Conservation (phyloP, 2,888 invertebrate genomes). For the Scaptomyza tumidula region DNA sequence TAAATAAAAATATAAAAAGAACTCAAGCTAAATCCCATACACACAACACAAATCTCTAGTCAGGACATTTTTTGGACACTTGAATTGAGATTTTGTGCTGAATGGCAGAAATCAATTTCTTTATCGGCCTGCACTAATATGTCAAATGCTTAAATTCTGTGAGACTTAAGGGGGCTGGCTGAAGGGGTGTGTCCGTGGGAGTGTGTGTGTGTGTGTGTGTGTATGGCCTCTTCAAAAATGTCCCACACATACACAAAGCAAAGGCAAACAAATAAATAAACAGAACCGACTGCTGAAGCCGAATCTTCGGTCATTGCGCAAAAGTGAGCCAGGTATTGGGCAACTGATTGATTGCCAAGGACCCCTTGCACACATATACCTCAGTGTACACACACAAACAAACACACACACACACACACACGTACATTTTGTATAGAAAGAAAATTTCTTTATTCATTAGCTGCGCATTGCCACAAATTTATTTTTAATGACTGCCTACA, state of each 20-base stretch:
- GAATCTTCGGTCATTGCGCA: conserved; percentile 46
- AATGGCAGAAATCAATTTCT: conserved; percentile 76
- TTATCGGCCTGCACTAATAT: conserved; percentile 74
- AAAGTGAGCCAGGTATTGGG: conserved; percentile 48
- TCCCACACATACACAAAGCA: conserved; percentile 25
- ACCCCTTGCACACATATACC: conserved; percentile 22
- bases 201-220: background rate
- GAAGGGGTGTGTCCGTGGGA: background rate
- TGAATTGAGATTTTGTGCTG: conserved; percentile 47
- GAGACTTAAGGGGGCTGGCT: background rate
- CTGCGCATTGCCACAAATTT: conserved; percentile 72
- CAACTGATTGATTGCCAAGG: conserved; percentile 70
- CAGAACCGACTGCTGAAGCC: conserved; percentile 25
- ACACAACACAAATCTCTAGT: conserved; percentile 35
- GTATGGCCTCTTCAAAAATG: conserved; percentile 30
- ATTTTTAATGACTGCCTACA: conserved; percentile 69
- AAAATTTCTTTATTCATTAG: conserved; percentile 73
- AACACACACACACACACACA: background rate
- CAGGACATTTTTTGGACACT: conserved; percentile 47
- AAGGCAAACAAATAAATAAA: conserved; percentile 51
- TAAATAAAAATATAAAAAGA: conserved; percentile 28
- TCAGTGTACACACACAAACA: conserved; percentile 8
- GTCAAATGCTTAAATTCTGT: conserved; percentile 74
- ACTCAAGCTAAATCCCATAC: conserved; percentile 12
- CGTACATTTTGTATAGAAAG: conserved; percentile 23